Percentiles rank a stretch among this genome's conserved stretches.
Evolutionary conservation across 1,140 invertebrate species (phyloP).

Genomic region (Mesaphorura yosii): DNA sequence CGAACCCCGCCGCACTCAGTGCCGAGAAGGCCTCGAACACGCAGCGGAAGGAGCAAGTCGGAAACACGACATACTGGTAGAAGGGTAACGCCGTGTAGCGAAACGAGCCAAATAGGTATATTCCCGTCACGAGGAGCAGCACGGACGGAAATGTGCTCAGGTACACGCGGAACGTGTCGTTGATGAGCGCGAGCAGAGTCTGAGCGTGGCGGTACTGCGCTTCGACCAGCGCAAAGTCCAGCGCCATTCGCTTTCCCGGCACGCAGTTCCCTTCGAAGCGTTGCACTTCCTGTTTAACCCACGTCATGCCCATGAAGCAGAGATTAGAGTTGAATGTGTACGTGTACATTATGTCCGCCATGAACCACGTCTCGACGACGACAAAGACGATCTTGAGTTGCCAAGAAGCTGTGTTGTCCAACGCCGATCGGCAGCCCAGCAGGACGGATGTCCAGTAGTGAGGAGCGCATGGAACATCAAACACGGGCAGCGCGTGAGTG

Average conservation of each 20-base stretch:
- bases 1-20: neutral
- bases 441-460: neutral
- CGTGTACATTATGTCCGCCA: neutral
- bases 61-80: neutral
- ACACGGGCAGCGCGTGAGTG: neutral
- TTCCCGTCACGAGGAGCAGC: neutral
- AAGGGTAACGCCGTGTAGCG: neutral
- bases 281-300: neutral
- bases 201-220: neutral
- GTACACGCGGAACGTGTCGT: neutral
- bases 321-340: constrained; percentile 1
- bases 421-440: neutral
- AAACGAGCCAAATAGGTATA: neutral
- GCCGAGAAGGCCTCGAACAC: neutral
- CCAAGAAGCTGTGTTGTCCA: neutral
- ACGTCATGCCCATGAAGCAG: neutral
- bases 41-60: neutral
- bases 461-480: constrained; percentile 5
- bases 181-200: neutral
- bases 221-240: no score
- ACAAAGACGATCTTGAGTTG: neutral
- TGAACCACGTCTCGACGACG: neutral
- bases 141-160: neutral
- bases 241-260: no score
- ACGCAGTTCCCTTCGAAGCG: no score